Base-by-base conservation (phyloP, 2,888 invertebrate species). In the Phasia obesa region DNA sequence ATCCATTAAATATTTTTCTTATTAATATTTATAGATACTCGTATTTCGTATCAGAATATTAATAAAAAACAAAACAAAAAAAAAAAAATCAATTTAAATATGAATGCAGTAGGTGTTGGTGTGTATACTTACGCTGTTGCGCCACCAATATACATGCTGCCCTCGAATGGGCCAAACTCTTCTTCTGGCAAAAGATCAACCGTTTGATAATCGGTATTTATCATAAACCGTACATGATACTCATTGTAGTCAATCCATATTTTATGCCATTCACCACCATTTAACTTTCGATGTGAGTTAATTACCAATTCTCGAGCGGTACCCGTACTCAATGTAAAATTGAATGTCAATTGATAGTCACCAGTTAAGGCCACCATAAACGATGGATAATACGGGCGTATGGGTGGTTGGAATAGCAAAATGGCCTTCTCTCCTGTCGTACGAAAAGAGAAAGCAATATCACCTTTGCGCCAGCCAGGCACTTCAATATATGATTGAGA, bases 241-340 rank as follows among this genome's bases (percentile, higher is more conserved):
- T 96, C 95, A 92, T 98, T 97, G 90, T 97, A 97, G 92, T 98
- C 98, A 83, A 98, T 97, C 96, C 97, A 97, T 85, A 98, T 95
- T 92, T 97, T 97, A 91, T 98, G 98, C 98, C 98, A 98, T 90
- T 97, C 97, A 0, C 98, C 98, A 65, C 96, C 96, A 89, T 97
- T 98, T 60, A 98, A 92, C 89, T 95, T 95, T 57, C 95, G 93
- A 85, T 95, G 94, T 3, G 97, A 97, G 88, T 95, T 95, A 84
- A 98, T 96, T 55, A 96, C 96, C 79, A 97, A 92, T 89, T 96
- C 96, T 85, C 96, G 94, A 60, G 95, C 95, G 7, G 95, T 95
- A 0, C 96, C 97, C 44, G 96, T 97, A 92, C 96, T 97, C 35
- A 97, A 92, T 0, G 97, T 97, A 88, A 97, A 97, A 91, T 97